Evolutionary conservation across 2,888 invertebrate genomes (phyloP).

Genomic region (Rapana venosa): DNA sequence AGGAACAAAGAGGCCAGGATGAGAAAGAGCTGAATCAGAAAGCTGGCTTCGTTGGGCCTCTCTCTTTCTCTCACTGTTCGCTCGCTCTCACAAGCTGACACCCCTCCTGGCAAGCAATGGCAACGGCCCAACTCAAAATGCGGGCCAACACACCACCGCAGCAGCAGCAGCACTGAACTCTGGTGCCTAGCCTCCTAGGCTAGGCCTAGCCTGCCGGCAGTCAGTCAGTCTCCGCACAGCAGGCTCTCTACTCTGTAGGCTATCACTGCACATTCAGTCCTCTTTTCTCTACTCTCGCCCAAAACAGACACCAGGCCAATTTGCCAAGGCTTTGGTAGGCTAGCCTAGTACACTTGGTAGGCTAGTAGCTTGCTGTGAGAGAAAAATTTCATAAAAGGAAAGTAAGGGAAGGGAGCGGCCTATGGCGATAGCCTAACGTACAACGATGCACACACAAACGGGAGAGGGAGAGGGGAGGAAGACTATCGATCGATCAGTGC

Average conservation of each 20-base stretch:
- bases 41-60: background rate
- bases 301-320: background rate
- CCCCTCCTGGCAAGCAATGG: constrained; percentile 13
- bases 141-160: background rate
- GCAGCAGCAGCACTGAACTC: background rate
- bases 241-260: background rate
- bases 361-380: background rate
- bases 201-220: background rate
- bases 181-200: background rate
- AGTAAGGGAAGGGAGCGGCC: background rate
- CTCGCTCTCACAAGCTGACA: background rate
- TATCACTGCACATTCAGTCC: background rate
- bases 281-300: background rate
- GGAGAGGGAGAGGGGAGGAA: too few relatives aligned
- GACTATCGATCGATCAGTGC: background rate
- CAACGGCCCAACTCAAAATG: constrained; percentile 18
- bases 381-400: background rate
- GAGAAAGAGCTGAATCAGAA: constrained; percentile 27
- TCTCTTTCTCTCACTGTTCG: too few relatives aligned
- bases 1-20: background rate
- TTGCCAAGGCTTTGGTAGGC: background rate
- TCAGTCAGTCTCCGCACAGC: background rate
- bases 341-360: background rate
- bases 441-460: too few relatives aligned
- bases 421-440: background rate